Evolutionary conservation across 2,113 vertebrate species (phyloP).

Genomic region (Calonectris borealis): DNA sequence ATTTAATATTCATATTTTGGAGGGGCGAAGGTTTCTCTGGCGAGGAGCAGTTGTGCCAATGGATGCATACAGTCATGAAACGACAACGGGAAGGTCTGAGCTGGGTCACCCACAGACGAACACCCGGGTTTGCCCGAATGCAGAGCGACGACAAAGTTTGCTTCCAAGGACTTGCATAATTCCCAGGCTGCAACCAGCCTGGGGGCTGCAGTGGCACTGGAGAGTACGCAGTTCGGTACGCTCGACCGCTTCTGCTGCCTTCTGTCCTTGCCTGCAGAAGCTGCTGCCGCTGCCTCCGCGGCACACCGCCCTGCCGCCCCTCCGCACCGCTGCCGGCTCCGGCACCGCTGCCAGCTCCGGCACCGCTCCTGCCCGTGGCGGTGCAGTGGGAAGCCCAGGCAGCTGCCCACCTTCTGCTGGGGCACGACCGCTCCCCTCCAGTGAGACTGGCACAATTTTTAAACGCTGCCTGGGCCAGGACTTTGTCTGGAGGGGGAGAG

Average conservation of each 20-base stretch:
- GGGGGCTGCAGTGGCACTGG: neutral
- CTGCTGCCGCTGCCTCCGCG: rapidly evolving
- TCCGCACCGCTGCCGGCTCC: neutral
- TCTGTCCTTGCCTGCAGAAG: neutral
- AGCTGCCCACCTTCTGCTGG: neutral
- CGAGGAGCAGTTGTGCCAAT: neutral
- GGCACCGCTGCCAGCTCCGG: rapidly evolving
- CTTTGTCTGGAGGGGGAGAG: neutral
- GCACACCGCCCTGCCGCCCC: rapidly evolving
- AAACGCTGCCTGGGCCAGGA: neutral
- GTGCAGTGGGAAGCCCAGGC: neutral
- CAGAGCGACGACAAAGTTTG: rapidly evolving
- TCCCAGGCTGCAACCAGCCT: neutral
- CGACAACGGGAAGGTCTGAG: neutral
- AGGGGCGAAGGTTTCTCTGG: neutral
- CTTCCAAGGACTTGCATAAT: neutral
- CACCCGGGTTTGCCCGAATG: rapidly evolving
- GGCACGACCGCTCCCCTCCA: neutral
- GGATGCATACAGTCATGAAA: neutral
- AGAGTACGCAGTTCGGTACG: neutral
- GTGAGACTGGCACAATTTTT: neutral
- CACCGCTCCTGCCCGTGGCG: rapidly evolving
- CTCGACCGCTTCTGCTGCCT: neutral
- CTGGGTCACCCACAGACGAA: neutral
- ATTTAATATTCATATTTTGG: neutral